Percentiles rank a stretch among this genome's conserved stretches.
phyloP scores from a whole-genome alignment of 2,797 vertebrate genomes.

The Odontamblyopus lacepedii region DNA sequence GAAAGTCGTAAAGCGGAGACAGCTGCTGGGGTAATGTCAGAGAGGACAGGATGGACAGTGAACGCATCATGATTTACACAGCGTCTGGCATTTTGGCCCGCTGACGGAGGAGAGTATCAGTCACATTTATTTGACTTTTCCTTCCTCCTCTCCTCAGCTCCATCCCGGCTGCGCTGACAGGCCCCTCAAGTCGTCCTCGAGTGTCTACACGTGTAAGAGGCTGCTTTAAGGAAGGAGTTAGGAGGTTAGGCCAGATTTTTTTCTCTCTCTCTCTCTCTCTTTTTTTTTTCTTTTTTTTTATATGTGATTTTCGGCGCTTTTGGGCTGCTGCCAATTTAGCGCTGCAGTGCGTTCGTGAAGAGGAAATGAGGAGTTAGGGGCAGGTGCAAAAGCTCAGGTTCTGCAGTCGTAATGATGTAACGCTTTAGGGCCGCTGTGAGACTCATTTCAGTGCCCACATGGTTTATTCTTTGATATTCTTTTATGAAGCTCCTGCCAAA shows the following conservation, averaged over 20 bases:
- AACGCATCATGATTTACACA: conserved; percentile 77
- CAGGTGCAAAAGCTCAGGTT: conserved; percentile 29
- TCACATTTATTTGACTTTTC: conserved; percentile 83
- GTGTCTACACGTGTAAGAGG: conserved; percentile 74
- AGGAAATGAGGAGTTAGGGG: conserved; percentile 40
- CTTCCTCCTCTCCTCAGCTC: conserved; percentile 56
- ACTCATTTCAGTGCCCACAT: neutral
- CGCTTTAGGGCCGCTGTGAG: neutral
- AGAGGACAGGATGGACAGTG: conserved; percentile 69
- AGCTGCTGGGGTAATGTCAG: conserved; percentile 77
- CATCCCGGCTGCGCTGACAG: conserved; percentile 71
- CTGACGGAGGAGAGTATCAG: conserved; percentile 74
- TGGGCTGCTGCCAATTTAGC: conserved; percentile 71
- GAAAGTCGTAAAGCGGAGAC: conserved; percentile 71
- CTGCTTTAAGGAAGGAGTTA: conserved; percentile 66
- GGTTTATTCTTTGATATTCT: neutral
- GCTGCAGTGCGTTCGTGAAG: conserved; percentile 40
- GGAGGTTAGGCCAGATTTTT: conserved; percentile 39
- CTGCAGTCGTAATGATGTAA: neutral
- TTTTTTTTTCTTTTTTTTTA: conserved; percentile 14
- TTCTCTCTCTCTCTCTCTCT: neutral
- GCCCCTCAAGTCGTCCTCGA: conserved; percentile 77
- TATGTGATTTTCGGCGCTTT: conserved; percentile 34
- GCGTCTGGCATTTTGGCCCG: conserved; percentile 78
- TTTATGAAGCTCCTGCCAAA: neutral